Evolutionary conservation across 2,797 vertebrate species (phyloP), one percentile per base, ranked within the genome.

Genomic region (Picus viridis): DNA sequence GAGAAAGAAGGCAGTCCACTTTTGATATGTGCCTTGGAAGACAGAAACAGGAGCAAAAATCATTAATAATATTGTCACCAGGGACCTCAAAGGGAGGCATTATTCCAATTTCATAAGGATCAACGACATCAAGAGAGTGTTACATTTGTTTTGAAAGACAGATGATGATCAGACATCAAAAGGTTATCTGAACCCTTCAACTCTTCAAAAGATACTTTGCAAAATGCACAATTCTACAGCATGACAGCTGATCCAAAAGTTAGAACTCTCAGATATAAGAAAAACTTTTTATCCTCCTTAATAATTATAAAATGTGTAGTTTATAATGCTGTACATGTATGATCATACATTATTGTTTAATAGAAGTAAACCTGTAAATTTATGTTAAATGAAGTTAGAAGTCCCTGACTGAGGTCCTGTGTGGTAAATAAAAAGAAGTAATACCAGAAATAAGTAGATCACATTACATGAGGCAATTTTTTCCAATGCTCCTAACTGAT

Each of bases 1-100:
- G 43, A 51, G 24, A 79, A 89, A 64, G 22, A 34, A 84, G 41
- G 36, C 20, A 83, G 34, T 7, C n/a, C 72, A 67, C 32, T 80
- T 94, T 56, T 82, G 47, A 93, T 58, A 82, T 64, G 76, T 83
- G 29, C 17, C 10, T 30, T 51, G 45, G 30, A 39, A 87, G 20
- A 76, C 19, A 96, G 82, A 95, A 93, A 78, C 12, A 73, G 58
- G 43, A 94, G 39, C 6, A 65, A 96, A 96, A 97, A 88, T 85
- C 24, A 76, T 83, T 93, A 76, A 84, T 91, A 92, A 90, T 90
- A 54, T 62, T 73, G 56, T 64, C 45, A 74, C 18, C 72, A 36
- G 9, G 61, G 93, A 94, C 54, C 36, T 88, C 39, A 92, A 94
- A 91, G 34, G 14, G 70, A 90, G 32, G 5, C 9, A 57, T 73